Evolutionary conservation across 2,797 vertebrate species (phyloP).

Genomic region (Bucorvus abyssinicus): DNA sequence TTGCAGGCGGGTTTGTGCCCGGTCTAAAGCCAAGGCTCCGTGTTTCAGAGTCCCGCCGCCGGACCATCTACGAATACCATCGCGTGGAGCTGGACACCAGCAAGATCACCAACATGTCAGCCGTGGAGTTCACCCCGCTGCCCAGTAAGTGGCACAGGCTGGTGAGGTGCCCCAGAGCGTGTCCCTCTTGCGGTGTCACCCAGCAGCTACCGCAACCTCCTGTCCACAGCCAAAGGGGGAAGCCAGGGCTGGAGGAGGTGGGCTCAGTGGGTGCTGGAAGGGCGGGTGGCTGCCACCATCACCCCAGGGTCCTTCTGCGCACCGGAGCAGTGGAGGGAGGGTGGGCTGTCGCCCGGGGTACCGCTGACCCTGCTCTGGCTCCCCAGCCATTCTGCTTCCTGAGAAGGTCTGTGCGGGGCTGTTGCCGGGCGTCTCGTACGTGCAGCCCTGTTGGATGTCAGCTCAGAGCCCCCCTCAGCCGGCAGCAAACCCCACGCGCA

Average conservation of each 20-base stretch:
- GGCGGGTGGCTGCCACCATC: fast-evolving
- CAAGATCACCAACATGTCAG: conserved; percentile 80
- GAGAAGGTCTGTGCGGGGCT: background rate
- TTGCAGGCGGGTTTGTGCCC: fast-evolving
- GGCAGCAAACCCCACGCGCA: fast-evolving
- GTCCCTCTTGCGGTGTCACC: fast-evolving
- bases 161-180: fast-evolving
- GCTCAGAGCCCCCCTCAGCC: background rate
- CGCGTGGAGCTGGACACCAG: conserved; percentile 88
- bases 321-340: fast-evolving
- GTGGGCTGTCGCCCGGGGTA: background rate
- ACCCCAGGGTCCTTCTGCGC: too few species aligned
- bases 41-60: conserved; percentile 78
- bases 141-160: conserved; percentile 83
- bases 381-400: background rate
- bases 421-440: fast-evolving
- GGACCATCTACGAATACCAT: conserved; percentile 93
- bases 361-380: background rate
- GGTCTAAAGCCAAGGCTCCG: fast-evolving
- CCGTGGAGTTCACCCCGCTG: conserved; percentile 89
- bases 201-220: fast-evolving
- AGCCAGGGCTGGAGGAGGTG: background rate
- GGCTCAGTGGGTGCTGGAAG: fast-evolving
- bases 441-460: background rate
- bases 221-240: fast-evolving